A percentile compares a stretch with the other conserved stretches of the same genome.
Evolutionary conservation across 2,797 vertebrate genomes (phyloP).

Genomic region (Arctocebus calabarensis): DNA sequence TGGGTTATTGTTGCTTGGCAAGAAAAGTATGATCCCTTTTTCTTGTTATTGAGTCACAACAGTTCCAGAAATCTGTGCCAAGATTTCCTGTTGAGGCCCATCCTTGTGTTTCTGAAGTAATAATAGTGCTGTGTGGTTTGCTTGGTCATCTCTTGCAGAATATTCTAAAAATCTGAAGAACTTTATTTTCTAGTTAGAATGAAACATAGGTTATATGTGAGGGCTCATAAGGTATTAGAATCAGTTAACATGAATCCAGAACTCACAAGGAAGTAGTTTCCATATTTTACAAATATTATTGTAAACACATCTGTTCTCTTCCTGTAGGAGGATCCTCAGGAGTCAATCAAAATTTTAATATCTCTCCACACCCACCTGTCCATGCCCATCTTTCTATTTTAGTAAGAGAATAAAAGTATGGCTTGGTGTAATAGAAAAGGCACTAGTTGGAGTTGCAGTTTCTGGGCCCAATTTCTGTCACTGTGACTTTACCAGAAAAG

Average conservation of each 20-base stretch:
- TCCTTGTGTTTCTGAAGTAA: slow-evolving; percentile 59
- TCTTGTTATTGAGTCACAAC: neutral
- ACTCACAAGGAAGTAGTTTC: slow-evolving; percentile 15
- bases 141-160: slow-evolving; percentile 18
- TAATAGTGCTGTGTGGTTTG: slow-evolving; percentile 20
- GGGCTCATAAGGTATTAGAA: slow-evolving; percentile 14
- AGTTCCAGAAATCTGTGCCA: slow-evolving; percentile 23
- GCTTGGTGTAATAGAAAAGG: slow-evolving; percentile 11
- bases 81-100: slow-evolving; percentile 44
- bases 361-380: neutral
- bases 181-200: slow-evolving; percentile 57
- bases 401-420: slow-evolving; percentile 16
- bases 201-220: slow-evolving; percentile 41
- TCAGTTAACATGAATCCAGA: slow-evolving; percentile 17
- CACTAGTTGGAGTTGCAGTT: neutral
- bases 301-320: slow-evolving; percentile 26
- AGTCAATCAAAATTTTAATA: slow-evolving; percentile 59
- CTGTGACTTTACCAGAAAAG: neutral
- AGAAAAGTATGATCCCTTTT: slow-evolving; percentile 19
- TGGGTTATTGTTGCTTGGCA: neutral
- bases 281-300: slow-evolving; percentile 47
- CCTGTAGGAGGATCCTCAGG: slow-evolving; percentile 9
- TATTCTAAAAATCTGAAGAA: neutral
- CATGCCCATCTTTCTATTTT: neutral
- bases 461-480: neutral